Base-by-base conservation (phyloP, 1,140 invertebrate genomes). In the Manduca sexta region DNA sequence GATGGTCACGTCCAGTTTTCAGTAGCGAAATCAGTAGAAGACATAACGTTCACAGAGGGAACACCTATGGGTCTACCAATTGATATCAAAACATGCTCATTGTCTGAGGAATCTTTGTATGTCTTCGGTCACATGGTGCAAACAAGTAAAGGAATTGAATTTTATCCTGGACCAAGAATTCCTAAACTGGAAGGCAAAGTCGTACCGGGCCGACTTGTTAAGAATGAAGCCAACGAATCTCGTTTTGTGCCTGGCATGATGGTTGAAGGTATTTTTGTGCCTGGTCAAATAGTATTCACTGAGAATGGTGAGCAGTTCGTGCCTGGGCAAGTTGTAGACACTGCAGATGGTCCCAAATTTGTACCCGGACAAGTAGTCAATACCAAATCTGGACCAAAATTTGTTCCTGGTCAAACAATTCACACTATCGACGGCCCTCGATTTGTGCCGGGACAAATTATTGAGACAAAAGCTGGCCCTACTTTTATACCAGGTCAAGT, bases 401-500 rank as follows among this genome's bases (percentile, higher is more conserved):
- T 93, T 64, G 90, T 93, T 14, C 91, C 91, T 12, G 92, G 91
- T 21, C 91, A 92, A 75, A 92, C 91, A 1, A 86, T 92, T 45
- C 89, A 91, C 43, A 91, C 91, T 3, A 86, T 87, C n/a, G 90
- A 91, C 46, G 91, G 90, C 1, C 90, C 90, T 4, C 86, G 89
- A 49, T 93, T 93, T 66, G 89, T 92, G 21, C 91, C 92, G 3
- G 92, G 92, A 18, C 91, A 92, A 74, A 91, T 92, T 45, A 90
- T 93, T 40, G 91, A 92, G 72, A 92, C 91, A 0, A 91, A 91
- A 72, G 89, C 87, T 29, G 92, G 92, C 0, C 91, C 91, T 1
- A 92, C 91, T 0, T 93, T 93, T 64, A 92, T 93, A 57, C 92
- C 92, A 0, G 92, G 92, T 41, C 91, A 93, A 76, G 88, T 93